Base-by-base conservation (phyloP, 2,888 invertebrate species). In the Lepidochrysops patricia region DNA sequence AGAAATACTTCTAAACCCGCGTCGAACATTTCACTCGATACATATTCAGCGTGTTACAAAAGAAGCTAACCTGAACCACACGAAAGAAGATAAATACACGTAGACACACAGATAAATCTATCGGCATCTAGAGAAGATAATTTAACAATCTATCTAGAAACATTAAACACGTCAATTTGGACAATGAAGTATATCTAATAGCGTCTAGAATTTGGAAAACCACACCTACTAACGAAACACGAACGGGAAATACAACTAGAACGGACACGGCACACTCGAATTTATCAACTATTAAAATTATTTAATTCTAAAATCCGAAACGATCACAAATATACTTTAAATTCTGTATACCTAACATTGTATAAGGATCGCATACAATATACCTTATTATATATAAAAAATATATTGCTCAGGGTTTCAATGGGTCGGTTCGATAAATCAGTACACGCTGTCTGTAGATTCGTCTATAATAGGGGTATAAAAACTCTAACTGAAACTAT, bases 1-100 rank as follows among this genome's bases (percentile, higher is more conserved):
- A 85, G 80, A 86, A 84, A 86, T 85, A 87, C 77, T 84, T 78
- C 84, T 87, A 83, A 84, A 80, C 88, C 88, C 88, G 88, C 88
- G 88, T 88, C 82, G 86, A 82, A 84, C 81, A 74, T 79, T 78
- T 73, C 72, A 70, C 66, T 57, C 25, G 34, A 35, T 56, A 32
- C 12, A 67, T 64, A 69, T 68, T 68, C 71, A 73, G 75, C 72
- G 71, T 77, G 72, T 70, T 69, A 70, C 52, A 63, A 64, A 68
- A 65, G 61, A 69, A 69, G 66, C 68, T 71, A 72, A 72, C 68
- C 69, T 70, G 73, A 75, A 72, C 68, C 62, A 71, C 75, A 71
- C 68, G 61, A 66, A 67, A 64, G 65, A 68, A 66, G 64, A 60
- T 64, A 71, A 67, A 66, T 64, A 67, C 66, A 66, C 56, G 68